Conservation (phyloP, 2,797 vertebrate genomes). For the Myiothlypis chrysogaster region DNA sequence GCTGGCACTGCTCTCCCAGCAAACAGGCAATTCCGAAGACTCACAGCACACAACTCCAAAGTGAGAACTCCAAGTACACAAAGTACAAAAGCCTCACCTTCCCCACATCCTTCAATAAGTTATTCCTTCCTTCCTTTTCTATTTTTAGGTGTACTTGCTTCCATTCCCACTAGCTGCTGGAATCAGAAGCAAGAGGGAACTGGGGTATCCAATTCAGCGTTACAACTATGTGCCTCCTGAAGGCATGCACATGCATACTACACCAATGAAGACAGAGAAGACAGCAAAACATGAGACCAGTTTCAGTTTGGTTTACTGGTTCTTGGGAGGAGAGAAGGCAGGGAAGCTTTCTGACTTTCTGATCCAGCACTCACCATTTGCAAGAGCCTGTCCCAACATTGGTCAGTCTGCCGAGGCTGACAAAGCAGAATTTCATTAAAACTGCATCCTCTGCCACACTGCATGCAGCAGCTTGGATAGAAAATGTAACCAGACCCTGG, state of each 20-base stretch:
- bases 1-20: conserved; percentile 50
- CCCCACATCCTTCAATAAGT: conserved; percentile 42
- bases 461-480: rapidly evolving
- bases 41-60: conserved; percentile 1
- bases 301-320: not conserved
- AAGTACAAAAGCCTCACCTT: conserved; percentile 34
- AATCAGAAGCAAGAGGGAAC: conserved; percentile 5
- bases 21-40: conserved; percentile 52
- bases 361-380: rapidly evolving
- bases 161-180: conserved; percentile 24
- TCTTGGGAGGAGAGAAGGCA: not conserved
- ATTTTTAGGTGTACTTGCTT: conserved; percentile 35
- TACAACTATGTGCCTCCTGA: not conserved
- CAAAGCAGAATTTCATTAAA: not conserved
- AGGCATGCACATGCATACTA: not conserved
- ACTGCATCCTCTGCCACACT: not conserved
- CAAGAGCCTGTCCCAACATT: not conserved
- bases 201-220: not conserved
- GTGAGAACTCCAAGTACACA: conserved; percentile 21
- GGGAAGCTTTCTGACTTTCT: not conserved
- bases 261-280: not conserved
- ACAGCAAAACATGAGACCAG: not conserved
- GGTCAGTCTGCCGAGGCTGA: not conserved
- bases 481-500: not conserved
- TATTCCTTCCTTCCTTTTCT: conserved; percentile 30